Conservation (phyloP, 2,113 vertebrate species). For the Ophiodon elongatus region DNA sequence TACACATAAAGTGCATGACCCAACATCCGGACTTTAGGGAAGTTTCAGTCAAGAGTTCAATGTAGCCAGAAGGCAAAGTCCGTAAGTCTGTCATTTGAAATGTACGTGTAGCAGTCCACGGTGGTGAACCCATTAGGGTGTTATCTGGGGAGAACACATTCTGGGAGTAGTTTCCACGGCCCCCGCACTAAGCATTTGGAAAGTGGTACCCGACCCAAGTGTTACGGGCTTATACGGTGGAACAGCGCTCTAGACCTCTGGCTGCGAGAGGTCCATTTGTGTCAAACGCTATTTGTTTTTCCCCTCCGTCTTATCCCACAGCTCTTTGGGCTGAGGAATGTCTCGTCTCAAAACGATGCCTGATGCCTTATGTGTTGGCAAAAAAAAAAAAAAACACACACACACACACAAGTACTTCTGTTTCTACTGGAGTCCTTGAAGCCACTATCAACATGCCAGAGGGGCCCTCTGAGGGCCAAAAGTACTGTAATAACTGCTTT, state of each 20-base stretch:
- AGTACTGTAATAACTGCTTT: constrained; percentile 52
- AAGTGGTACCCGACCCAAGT: constrained; percentile 71
- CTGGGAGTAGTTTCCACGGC: constrained; percentile 73
- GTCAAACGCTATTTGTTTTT: constrained; percentile 78
- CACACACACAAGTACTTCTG: constrained; percentile 29
- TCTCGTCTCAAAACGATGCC: constrained; percentile 65
- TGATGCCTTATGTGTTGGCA: constrained; percentile 59
- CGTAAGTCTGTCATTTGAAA: constrained; percentile 58
- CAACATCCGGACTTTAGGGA: constrained; percentile 9
- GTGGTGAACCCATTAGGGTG: constrained; percentile 66
- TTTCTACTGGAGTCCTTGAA: constrained; percentile 40
- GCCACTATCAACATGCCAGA: constrained; percentile 54
- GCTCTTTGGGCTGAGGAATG: constrained; percentile 71
- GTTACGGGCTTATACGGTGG: constrained; percentile 70
- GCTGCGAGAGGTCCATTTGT: constrained; percentile 66
- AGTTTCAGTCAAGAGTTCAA: neutral
- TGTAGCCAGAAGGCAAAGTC: constrained; percentile 19
- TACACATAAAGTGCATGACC: constrained; percentile 4
- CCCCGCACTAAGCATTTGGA: constrained; percentile 63
- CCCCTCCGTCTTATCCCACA: constrained; percentile 75
- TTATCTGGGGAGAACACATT: constrained; percentile 66
- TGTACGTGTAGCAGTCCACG: constrained; percentile 46
- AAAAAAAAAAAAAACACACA: constrained; percentile 27
- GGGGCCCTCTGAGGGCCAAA: constrained; percentile 35
- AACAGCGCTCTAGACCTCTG: constrained; percentile 61